Base-by-base conservation (phyloP, 2,888 invertebrate species). In the Hypomecis atomaria region DNA sequence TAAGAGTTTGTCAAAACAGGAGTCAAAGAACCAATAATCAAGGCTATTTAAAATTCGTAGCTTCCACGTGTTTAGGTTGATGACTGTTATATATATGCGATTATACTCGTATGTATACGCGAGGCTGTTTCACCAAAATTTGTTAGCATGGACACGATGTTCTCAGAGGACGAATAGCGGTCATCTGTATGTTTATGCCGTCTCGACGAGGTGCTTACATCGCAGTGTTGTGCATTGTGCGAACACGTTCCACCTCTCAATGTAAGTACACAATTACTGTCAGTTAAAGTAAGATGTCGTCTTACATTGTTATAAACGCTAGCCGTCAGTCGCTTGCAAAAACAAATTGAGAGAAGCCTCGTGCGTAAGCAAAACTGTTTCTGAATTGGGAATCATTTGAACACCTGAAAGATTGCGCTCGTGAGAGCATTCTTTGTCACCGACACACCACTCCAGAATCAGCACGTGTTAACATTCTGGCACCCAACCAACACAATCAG, bases 161-260 rank as follows among this genome's bases (percentile, higher is more conserved):
- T 74, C 59, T 48, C 69, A 77, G 73, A 79, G 82, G 81, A 69
- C 79, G 56, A 69, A 72, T 75, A 81, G 81, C 78, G 81, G 80
- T 78, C 80, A 71, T 59, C 66, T 53, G 13, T 58, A 2, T 63
- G 52, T 66, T 70, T 67, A 70, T 53, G 47, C 40, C 44, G 52
- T 47, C 61, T 42, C 37, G 42, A 45, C 52, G 44, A 59, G 37
- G 37, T 62, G 40, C 50, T 45, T 62, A 13, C 43, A 42, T 54
- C 53, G 34, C 45, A 57, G 38, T 34, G 36, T 38, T 57, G 61
- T 59, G 58, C 52, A 69, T 67, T 67, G 59, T 69, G 61, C 10
- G 54, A 60, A 38, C 58, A 57, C 58, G 56, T 64, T 49, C 49
- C 7, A 8, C 6, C n/a, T 13, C 10, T 38, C 13, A 56, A 44